phyloP scores from a whole-genome alignment of 2,888 invertebrate species.

The Mythimna lalbum region DNA sequence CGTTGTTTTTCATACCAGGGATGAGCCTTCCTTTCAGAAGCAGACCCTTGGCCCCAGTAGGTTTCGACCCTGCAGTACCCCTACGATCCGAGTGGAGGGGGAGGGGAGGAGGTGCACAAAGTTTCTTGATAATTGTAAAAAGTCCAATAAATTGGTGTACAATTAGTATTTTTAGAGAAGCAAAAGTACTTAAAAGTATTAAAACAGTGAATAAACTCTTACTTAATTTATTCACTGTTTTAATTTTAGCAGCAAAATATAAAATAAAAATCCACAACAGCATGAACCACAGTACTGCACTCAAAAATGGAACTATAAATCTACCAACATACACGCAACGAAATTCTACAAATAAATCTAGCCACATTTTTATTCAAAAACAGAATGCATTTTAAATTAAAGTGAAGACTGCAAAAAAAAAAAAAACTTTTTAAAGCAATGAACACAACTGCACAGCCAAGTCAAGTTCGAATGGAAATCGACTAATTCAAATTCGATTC shows the following conservation, averaged over 20 bases:
- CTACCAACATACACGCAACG: slow-evolving; percentile 20
- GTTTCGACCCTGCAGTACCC: too few species aligned
- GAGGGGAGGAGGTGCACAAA: too few species aligned
- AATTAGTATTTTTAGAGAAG: too few species aligned
- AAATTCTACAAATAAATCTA: slow-evolving; percentile 30
- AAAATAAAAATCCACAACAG: not conserved
- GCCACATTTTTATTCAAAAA: slow-evolving; percentile 23
- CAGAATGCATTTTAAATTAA: slow-evolving; percentile 17
- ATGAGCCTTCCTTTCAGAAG: too few species aligned
- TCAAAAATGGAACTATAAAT: slow-evolving; percentile 43
- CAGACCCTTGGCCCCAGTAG: too few species aligned
- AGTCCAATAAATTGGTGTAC: too few species aligned
- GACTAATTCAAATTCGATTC: slow-evolving; percentile 37
- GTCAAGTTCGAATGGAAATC: slow-evolving; percentile 23
- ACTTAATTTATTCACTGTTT: too few species aligned
- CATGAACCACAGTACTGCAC: slow-evolving; percentile 5
- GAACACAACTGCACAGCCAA: slow-evolving; percentile 2
- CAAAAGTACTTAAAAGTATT: too few species aligned
- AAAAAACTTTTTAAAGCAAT: slow-evolving; percentile 5
- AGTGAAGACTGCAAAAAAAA: not conserved
- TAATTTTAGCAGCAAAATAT: not conserved
- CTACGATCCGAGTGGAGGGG: too few species aligned
- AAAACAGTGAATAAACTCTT: too few species aligned
- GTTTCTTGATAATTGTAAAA: too few species aligned
- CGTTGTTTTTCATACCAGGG: too few species aligned